Conservation (phyloP, 2,797 vertebrate species). For the Bryconaethiops microstoma region DNA sequence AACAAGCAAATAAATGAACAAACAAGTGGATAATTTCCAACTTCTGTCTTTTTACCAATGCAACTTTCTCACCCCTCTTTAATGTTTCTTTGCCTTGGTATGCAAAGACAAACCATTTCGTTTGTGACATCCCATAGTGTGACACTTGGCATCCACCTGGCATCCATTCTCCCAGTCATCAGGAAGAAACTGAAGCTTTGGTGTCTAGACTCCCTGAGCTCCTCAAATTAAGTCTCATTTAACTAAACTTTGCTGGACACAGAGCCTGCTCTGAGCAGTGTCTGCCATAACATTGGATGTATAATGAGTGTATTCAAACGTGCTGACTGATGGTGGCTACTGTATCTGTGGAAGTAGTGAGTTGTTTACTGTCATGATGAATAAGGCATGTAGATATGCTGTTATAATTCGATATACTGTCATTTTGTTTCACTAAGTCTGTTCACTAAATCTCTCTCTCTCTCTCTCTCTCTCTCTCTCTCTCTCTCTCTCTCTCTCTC, state of each 20-base stretch:
- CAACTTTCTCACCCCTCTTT: conserved; percentile 37
- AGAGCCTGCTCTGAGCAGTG: conserved; percentile 37
- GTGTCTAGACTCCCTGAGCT: conserved; percentile 35
- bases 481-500: conserved; percentile 31
- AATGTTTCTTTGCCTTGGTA: conserved; percentile 21
- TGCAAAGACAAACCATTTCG: conserved; percentile 14
- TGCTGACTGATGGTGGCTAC: conserved; percentile 38
- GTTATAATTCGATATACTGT: conserved; percentile 50
- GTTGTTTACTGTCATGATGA: conserved; percentile 49
- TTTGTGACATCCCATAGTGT: conserved; percentile 29
- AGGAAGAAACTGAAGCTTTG: conserved; percentile 30
- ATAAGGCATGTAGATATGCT: conserved; percentile 48
- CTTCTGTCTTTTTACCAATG: conserved; percentile 32
- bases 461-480: no score
- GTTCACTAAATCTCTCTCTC: background rate
- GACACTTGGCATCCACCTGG: conserved; percentile 39
- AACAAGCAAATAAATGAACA: background rate
- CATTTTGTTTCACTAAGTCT: conserved; percentile 46
- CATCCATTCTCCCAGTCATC: conserved; percentile 23
- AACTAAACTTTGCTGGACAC: conserved; percentile 49
- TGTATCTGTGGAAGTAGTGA: conserved; percentile 35
- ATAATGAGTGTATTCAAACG: conserved; percentile 47
- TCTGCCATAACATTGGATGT: conserved; percentile 27
- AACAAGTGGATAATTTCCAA: conserved; percentile 23
- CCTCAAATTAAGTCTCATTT: conserved; percentile 50